phyloP scores from a whole-genome alignment of 2,797 vertebrate genomes.

The Neoniphon sammara region DNA sequence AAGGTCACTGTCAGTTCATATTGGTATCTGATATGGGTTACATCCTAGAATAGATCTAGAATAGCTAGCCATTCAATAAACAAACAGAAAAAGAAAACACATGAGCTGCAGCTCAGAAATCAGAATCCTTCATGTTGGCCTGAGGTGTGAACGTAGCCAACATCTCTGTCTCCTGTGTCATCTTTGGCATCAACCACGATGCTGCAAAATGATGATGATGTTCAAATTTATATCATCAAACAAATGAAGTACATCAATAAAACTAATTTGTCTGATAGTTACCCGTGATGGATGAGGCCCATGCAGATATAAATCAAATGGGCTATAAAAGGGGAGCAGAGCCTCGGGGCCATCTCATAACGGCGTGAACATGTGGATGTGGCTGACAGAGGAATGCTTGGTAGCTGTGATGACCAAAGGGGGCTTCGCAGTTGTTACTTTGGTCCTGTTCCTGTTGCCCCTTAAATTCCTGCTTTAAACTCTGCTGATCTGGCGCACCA shows the following conservation, averaged over 20 bases:
- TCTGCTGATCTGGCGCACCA: constrained; percentile 36
- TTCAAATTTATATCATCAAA: not conserved
- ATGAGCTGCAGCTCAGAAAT: too few species aligned
- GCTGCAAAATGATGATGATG: not conserved
- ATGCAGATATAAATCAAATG: constrained; percentile 35
- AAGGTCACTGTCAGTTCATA: too few species aligned
- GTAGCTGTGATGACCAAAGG: constrained; percentile 16
- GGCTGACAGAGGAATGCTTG: constrained; percentile 42
- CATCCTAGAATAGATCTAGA: too few species aligned
- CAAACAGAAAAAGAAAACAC: too few species aligned
- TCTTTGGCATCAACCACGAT: not conserved
- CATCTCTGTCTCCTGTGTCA: not conserved
- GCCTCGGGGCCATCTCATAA: constrained; percentile 12
- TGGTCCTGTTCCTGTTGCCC: constrained; percentile 50
- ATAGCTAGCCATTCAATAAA: too few species aligned
- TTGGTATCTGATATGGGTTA: too few species aligned
- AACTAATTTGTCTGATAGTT: not conserved
- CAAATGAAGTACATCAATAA: constrained; percentile 7
- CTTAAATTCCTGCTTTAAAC: constrained; percentile 59
- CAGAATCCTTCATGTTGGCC: too few species aligned
- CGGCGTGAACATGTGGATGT: constrained; percentile 11
- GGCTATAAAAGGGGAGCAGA: not conserved
- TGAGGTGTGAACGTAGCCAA: too few species aligned
- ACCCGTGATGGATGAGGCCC: constrained; percentile 16
- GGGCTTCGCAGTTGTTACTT: constrained; percentile 26